Conservation (phyloP, 2,113 vertebrate species). For the Carassius carassius region DNA sequence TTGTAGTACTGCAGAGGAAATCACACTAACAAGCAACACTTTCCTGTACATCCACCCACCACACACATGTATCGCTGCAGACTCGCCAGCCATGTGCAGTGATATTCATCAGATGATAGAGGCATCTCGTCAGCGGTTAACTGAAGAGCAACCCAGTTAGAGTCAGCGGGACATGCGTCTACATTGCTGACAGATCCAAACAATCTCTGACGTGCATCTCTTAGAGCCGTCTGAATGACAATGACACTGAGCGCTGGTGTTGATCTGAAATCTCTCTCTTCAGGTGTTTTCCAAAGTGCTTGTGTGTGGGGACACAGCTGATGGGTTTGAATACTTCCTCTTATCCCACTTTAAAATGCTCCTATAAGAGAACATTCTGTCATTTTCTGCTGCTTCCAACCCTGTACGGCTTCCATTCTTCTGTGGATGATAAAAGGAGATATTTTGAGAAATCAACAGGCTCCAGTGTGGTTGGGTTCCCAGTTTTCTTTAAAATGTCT, state of each 20-base stretch:
- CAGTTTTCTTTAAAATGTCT: background rate
- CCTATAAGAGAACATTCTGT: background rate
- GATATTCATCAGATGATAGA: background rate
- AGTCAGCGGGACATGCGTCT: background rate
- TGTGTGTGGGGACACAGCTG: background rate
- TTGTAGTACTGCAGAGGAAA: slow-evolving; percentile 17
- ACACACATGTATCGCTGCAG: background rate
- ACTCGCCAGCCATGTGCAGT: background rate
- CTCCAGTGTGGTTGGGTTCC: background rate
- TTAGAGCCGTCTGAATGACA: slow-evolving; percentile 15
- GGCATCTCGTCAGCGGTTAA: background rate
- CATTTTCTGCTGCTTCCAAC: background rate
- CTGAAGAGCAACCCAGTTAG: background rate
- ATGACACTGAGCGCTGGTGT: slow-evolving; percentile 1
- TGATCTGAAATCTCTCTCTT: slow-evolving; percentile 18
- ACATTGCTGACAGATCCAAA: slow-evolving; percentile 36
- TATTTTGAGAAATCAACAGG: background rate
- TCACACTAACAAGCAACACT: slow-evolving; percentile 30
- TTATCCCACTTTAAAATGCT: background rate
- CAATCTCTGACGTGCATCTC: slow-evolving; percentile 31
- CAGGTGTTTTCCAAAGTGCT: background rate
- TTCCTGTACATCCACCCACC: slow-evolving; percentile 16
- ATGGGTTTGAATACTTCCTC: background rate
- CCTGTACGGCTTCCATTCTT: background rate
- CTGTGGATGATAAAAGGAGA: no score